Evolutionary conservation across 2,797 vertebrate species (phyloP).

Genomic region (Anomalospiza imberbis): DNA sequence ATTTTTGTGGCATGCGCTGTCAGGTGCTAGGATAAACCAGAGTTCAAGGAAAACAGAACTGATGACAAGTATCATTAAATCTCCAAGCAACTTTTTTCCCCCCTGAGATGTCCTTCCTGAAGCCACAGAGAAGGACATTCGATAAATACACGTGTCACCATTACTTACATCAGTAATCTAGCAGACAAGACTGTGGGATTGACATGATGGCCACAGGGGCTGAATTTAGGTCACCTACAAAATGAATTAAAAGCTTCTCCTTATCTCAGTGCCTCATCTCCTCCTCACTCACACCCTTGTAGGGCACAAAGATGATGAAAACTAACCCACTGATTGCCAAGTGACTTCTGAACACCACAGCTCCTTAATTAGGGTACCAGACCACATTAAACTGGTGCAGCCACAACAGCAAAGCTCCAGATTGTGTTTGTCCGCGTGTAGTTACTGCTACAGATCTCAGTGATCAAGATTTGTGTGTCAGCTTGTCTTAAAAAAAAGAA

Average conservation of each 20-base stretch:
- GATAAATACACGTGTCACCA: neutral
- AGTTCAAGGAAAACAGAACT: neutral
- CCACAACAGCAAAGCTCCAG: neutral
- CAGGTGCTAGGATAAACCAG: neutral
- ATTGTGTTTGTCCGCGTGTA: neutral
- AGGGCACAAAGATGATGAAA: neutral
- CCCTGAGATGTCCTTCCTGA: neutral
- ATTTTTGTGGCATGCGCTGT: neutral
- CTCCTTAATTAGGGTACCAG: neutral
- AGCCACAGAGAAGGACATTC: conserved; percentile 20
- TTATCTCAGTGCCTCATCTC: conserved; percentile 17
- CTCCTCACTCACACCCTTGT: neutral
- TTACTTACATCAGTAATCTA: conserved; percentile 25
- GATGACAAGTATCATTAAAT: neutral
- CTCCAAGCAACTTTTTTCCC: neutral
- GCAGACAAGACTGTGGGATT: neutral
- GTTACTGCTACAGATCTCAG: neutral
- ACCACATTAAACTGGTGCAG: neutral
- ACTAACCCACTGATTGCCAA: neutral
- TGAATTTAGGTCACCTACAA: conserved; percentile 28
- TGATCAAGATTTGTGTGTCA: neutral
- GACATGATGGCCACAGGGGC: conserved; percentile 37
- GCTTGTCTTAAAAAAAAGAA: neutral
- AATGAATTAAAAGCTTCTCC: conserved; percentile 46
- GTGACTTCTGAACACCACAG: neutral